Evolutionary conservation across 2,797 vertebrate species (phyloP).

Genomic region (Otus scops): DNA sequence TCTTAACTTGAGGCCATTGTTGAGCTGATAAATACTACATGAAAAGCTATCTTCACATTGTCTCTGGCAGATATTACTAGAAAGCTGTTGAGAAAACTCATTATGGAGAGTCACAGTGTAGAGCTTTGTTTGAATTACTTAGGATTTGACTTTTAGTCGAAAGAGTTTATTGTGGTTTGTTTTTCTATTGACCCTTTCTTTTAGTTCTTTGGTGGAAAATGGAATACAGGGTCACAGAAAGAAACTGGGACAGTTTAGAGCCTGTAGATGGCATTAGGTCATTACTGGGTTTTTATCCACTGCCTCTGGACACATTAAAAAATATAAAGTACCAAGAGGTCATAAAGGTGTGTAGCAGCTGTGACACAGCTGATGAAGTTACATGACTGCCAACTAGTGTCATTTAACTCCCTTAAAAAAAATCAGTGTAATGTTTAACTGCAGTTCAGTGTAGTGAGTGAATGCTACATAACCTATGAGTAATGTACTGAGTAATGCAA

Average conservation of each 20-base stretch:
- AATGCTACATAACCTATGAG: conserved; percentile 2
- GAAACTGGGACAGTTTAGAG: background rate
- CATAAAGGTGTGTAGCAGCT: background rate
- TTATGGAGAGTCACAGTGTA: background rate
- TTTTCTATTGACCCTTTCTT: background rate
- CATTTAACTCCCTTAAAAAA: background rate
- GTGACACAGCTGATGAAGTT: background rate
- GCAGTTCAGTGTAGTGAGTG: background rate
- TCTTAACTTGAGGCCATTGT: background rate
- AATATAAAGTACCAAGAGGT: background rate
- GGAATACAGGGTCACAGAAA: background rate
- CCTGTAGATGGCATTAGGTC: conserved; percentile 63
- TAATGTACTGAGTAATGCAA: conserved; percentile 28
- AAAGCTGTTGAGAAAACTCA: background rate
- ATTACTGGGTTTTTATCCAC: conserved; percentile 1
- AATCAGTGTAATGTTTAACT: background rate
- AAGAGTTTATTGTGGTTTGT: background rate
- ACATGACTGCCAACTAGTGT: background rate
- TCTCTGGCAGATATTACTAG: background rate
- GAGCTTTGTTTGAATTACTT: background rate
- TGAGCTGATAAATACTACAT: background rate
- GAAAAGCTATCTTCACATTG: background rate
- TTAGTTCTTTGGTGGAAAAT: background rate
- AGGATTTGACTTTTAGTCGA: background rate
- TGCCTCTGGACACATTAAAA: background rate